These are phyloP conservation scores for Xenopus petersii DNA, from an alignment of 2,797 vertebrate genomes.

Conservation along the genomic window DNA sequence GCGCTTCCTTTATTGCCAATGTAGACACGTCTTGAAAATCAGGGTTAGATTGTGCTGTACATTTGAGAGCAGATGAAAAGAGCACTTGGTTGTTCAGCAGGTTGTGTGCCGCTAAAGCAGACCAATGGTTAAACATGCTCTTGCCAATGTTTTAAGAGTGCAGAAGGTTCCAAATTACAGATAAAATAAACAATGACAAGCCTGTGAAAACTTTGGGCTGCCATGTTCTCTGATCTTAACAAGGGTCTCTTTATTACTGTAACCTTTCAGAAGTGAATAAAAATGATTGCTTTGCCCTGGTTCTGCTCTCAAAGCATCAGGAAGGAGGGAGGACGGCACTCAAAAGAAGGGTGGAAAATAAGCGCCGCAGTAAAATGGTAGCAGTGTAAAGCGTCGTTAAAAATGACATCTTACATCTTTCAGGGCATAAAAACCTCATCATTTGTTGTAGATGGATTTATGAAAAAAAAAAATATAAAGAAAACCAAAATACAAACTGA, in stretches of 20 bases:
- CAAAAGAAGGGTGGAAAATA: conserved; percentile 53
- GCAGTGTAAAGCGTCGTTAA: conserved; percentile 44
- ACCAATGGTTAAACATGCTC: conserved; percentile 74
- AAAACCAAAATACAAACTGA: conserved; percentile 15
- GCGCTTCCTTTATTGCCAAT: conserved; percentile 42
- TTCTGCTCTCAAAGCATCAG: conserved; percentile 70
- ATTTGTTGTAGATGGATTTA: conserved; percentile 26
- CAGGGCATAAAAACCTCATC: conserved; percentile 18
- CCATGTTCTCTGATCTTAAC: conserved; percentile 74
- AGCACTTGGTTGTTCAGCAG: conserved; percentile 21
- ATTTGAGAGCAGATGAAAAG: conserved; percentile 10
- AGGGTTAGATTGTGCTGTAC: not conserved
- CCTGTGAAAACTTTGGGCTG: conserved; percentile 77
- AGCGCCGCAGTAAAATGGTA: conserved; percentile 54
- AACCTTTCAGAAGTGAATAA: conserved; percentile 77
- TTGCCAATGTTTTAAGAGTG: conserved; percentile 80
- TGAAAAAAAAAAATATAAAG: conserved; percentile 19
- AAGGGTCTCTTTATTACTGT: conserved; percentile 80
- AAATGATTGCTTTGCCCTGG: conserved; percentile 76
- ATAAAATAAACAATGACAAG: conserved; percentile 79
- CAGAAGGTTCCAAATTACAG: conserved; percentile 81
- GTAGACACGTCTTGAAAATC: conserved; percentile 17
- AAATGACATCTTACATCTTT: conserved; percentile 31
- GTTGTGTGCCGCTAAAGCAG: conserved; percentile 49
- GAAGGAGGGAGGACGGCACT: conserved; percentile 53